A percentile compares a stretch with the other conserved stretches of the same genome.
Conservation (phyloP, 2,888 invertebrate genomes). For the Arctia plantaginis region DNA sequence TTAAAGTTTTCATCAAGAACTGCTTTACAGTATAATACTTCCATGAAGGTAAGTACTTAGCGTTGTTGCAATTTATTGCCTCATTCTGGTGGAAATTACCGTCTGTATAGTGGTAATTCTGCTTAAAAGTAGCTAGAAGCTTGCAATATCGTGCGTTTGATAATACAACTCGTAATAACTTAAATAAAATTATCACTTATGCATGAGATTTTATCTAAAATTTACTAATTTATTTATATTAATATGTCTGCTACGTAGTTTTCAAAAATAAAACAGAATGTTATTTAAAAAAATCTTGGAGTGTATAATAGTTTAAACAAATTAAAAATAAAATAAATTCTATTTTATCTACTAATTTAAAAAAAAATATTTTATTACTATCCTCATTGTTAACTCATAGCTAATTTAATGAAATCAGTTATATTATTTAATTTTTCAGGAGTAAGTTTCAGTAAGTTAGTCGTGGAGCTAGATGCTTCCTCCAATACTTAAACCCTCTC, state of each 20-base stretch:
- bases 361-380: too few relatives aligned
- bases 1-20: constrained; percentile 35
- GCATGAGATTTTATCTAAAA: background rate
- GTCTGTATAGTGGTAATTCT: constrained; percentile 54
- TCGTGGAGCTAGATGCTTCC: too few relatives aligned
- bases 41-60: constrained; percentile 53
- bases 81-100: constrained; percentile 64
- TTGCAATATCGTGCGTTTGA: background rate
- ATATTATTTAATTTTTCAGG: too few relatives aligned
- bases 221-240: background rate
- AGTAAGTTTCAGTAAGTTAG: too few relatives aligned
- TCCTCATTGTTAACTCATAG: background rate
- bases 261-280: background rate
- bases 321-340: too few relatives aligned
- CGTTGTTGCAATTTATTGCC: constrained; percentile 69
- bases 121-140: constrained; percentile 42
- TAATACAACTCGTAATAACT: background rate
- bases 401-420: background rate
- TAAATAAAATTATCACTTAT: background rate
- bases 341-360: too few relatives aligned
- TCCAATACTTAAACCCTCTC: too few relatives aligned
- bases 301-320: too few relatives aligned
- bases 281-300: too few relatives aligned
- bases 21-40: constrained; percentile 39
- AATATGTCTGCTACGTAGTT: background rate